Evolutionary conservation across 64 coral and sea anemone species (phyloP), one percentile per base, ranked within the genome.

Genomic region (Dendrophyllia cribrosa): DNA sequence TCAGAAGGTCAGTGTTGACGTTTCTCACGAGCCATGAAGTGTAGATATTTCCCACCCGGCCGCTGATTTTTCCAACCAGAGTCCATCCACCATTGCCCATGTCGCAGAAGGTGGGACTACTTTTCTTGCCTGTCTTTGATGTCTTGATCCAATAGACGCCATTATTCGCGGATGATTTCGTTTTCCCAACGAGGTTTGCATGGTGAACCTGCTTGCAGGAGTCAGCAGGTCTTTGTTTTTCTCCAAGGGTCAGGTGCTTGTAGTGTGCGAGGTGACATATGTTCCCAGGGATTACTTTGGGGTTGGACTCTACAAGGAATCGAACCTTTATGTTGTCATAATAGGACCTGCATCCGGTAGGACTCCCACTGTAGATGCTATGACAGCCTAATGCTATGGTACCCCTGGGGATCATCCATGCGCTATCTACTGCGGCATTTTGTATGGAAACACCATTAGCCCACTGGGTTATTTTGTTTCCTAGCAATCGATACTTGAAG

Each of bases 51-150:
- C 90, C 85, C 22, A 83, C 89, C 51, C 68, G 72, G 24, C 94
- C 94, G 50, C 94, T 96, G 19, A 96, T 62, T 60, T 96, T 96
- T 43, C 94, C 94, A 58, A 95, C 94, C n/a, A 95, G 83, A 73
- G 94, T 95, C 94, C 94, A 95, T 58, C 94, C 88, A 62, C 94
- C 94, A 34, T 92, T 96, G 8, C 71, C 73, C 89, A 96, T 91
- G 24, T 96, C 94, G 56, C 94, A 96, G 82, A 65, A 95, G 3
- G 93, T 95, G 59, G 76, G 75, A n/a, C 24, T 72, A 46, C 59
- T 63, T 15, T 67, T 82, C 4, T 70, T 25, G 12, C 68, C 51
- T 23, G 58, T 17, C 5, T 78, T 71, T 62, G 63, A 24, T 50
- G 94, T 95, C 70, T 90, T 95, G 73, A 95, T 74, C 94, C 94